Percentiles rank a stretch among this genome's conserved stretches.
phyloP scores from a whole-genome alignment of 2,797 vertebrate species.

The Threskiornis aethiopicus region DNA sequence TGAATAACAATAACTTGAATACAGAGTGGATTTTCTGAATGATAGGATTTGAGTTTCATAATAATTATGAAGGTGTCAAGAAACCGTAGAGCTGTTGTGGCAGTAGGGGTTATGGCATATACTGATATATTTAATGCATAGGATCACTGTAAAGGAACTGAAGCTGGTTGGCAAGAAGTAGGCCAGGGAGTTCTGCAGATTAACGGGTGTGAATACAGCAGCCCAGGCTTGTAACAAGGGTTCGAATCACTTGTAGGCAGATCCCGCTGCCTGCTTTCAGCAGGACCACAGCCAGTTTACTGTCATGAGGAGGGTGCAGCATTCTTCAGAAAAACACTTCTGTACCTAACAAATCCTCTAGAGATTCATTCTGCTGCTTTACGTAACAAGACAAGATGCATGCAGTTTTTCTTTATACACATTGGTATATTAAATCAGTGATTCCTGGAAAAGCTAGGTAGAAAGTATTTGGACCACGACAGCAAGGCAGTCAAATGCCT shows the following conservation, averaged over 20 bases:
- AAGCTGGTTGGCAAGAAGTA: neutral
- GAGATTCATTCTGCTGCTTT: neutral
- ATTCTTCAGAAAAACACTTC: neutral
- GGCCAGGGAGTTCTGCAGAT: neutral
- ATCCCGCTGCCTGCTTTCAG: neutral
- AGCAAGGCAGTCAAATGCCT: neutral
- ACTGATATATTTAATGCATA: accelerated
- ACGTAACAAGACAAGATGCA: neutral
- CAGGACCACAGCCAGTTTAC: neutral
- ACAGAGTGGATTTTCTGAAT: neutral
- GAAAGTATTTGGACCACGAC: neutral
- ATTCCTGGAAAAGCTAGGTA: neutral
- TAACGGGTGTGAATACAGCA: neutral
- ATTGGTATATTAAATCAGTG: neutral
- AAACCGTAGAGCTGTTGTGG: accelerated
- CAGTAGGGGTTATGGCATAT: neutral
- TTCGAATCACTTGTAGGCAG: neutral
- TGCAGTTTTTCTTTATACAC: neutral
- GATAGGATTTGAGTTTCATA: neutral
- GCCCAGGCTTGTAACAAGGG: neutral
- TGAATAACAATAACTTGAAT: neutral
- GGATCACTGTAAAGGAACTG: neutral
- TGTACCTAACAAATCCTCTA: neutral
- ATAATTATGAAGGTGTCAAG: neutral
- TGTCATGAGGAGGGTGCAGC: neutral